Base-by-base conservation (phyloP, 2,888 invertebrate species). In the Leuctra nigra region DNA sequence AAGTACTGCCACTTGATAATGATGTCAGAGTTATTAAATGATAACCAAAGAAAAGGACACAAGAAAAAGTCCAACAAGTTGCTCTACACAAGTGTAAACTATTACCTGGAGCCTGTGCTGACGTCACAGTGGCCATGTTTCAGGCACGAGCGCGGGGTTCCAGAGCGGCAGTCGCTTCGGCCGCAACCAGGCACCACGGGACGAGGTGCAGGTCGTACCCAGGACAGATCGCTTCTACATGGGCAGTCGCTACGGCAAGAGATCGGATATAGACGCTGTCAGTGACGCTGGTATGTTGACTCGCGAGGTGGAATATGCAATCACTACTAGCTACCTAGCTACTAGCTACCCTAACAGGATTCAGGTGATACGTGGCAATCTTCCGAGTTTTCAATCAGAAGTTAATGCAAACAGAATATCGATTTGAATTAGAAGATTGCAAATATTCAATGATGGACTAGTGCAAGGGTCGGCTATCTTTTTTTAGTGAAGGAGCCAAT, bases 231-330 rank as follows among this genome's bases (percentile, higher is more conserved):
- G 67, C 6, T 75, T 75, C 65, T 75, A 72, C 65, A 69, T 74
- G 58, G 75, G 75, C 54, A 75, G 74, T 48, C 71, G 75, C 13
- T 75, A 75, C 62, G 75, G 75, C 0, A 72, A 72, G 62, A 65
- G 72, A 29, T 47, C 54, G 4, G 41, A 39, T 23, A 3, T 16
- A 6, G 25, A 20, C 1, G 44, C 14, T 22, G 44, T 44, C 23
- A 29, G 29, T 11, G 29, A 29, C 29, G 11, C 29, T 29, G 29
- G 6, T n/a, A n/a, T n/a, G n/a, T n/a, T n/a, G n/a, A n/a, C n/a
- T n/a, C n/a, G n/a, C n/a, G n/a, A n/a, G n/a, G n/a, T n/a, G n/a
- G n/a, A n/a, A n/a, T n/a, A n/a, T n/a, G n/a, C n/a, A n/a, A n/a
- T n/a, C n/a, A n/a, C n/a, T n/a, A n/a, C n/a, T n/a, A n/a, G n/a